A percentile compares a stretch with the other conserved stretches of the same genome.
Conservation (phyloP, 1,140 invertebrate genomes). For the Atta colombica region DNA sequence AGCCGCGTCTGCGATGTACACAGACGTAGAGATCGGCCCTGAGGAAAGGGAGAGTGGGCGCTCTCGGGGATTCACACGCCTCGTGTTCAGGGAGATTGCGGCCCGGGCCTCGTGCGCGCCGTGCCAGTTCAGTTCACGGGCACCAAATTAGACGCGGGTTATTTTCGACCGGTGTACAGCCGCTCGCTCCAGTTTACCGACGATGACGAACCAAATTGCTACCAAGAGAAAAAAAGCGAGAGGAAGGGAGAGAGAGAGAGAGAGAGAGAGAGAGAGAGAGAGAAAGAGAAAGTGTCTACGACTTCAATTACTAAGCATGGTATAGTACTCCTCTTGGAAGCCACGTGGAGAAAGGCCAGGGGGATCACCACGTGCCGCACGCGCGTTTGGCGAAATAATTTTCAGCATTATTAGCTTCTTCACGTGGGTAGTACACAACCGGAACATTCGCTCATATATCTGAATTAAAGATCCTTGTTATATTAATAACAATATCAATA, state of each 20-base stretch:
- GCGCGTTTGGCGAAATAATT: slow-evolving; percentile 28
- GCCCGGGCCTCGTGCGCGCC: slow-evolving; percentile 70
- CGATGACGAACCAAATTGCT: slow-evolving; percentile 41
- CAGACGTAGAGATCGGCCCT: slow-evolving; percentile 3
- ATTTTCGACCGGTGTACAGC: slow-evolving; percentile 82
- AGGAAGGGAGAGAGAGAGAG: background rate
- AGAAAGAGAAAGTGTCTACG: background rate
- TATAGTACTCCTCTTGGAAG: slow-evolving; percentile 5
- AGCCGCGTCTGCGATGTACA: background rate
- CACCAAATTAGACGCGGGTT: slow-evolving; percentile 86
- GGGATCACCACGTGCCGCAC: slow-evolving; percentile 5
- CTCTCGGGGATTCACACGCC: slow-evolving; percentile 46
- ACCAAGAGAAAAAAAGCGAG: background rate
- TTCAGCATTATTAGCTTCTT: background rate
- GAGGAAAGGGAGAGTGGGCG: slow-evolving; percentile 50
- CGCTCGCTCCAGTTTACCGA: slow-evolving; percentile 83
- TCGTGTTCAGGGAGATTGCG: slow-evolving; percentile 69
- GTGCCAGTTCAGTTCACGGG: slow-evolving; percentile 85
- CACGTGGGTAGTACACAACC: slow-evolving; percentile 12
- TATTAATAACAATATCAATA: background rate
- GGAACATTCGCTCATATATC: background rate
- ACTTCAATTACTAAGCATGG: slow-evolving; percentile 34
- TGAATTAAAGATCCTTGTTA: slow-evolving; percentile 20
- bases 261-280: background rate
- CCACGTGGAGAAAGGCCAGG: slow-evolving; percentile 26